These are phyloP conservation scores for Pseudochromis fuscus DNA, from an alignment of 2,797 vertebrate genomes.

Conservation along the genomic window DNA sequence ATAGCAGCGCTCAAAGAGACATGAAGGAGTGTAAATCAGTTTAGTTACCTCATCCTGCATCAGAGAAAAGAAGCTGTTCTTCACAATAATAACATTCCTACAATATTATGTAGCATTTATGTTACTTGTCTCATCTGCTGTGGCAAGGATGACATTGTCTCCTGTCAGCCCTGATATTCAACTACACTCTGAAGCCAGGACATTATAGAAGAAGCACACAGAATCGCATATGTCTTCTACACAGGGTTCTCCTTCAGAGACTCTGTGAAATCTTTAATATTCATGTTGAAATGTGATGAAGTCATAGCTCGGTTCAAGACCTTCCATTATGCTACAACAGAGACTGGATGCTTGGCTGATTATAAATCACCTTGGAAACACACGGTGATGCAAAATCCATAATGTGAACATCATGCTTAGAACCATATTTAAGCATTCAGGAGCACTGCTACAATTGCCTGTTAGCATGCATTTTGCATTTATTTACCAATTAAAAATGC, in stretches of 20 bases:
- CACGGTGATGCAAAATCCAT: conserved; percentile 83
- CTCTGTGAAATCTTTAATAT: conserved; percentile 67
- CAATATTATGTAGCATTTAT: neutral
- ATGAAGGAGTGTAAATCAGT: too few species aligned
- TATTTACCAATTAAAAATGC: conserved; percentile 87
- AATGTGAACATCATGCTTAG: conserved; percentile 83
- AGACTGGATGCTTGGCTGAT: conserved; percentile 72
- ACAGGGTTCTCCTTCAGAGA: conserved; percentile 38
- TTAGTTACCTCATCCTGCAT: neutral
- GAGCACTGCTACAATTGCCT: conserved; percentile 79
- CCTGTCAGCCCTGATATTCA: neutral
- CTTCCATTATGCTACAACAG: conserved; percentile 73
- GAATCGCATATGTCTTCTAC: neutral
- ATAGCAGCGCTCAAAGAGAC: too few species aligned
- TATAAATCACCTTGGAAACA: conserved; percentile 86
- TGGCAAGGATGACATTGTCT: conserved; percentile 1
- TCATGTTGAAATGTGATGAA: conserved; percentile 77
- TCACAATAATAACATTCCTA: conserved; percentile 28
- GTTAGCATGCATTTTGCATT: conserved; percentile 86
- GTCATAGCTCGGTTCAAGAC: conserved; percentile 69
- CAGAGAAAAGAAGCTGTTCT: neutral
- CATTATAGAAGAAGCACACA: neutral
- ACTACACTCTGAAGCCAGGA: neutral
- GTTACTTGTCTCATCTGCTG: neutral
- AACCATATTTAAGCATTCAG: conserved; percentile 85